phyloP scores from a whole-genome alignment of 2,113 vertebrate genomes.

The Neoarius graeffei region DNA sequence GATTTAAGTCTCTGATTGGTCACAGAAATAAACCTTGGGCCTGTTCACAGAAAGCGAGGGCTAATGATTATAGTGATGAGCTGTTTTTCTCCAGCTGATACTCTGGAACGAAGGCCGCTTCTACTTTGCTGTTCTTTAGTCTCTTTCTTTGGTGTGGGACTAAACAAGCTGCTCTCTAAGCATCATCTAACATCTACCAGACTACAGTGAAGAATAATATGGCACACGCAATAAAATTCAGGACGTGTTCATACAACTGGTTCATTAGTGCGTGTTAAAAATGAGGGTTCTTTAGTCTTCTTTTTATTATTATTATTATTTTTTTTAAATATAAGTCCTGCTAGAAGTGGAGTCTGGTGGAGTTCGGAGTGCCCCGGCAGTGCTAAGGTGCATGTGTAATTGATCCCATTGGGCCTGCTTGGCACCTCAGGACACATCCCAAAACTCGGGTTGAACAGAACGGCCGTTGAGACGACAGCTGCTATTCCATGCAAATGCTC shows the following conservation, averaged over 20 bases:
- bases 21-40: no score
- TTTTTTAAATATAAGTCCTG: conserved; percentile 46
- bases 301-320: background rate
- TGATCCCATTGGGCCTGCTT: conserved; percentile 74
- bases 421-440: conserved; percentile 58
- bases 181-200: background rate
- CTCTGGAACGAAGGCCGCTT: conserved; percentile 11
- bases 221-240: background rate
- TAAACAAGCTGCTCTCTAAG: background rate
- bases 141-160: background rate
- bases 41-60: conserved; percentile 52
- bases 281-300: conserved; percentile 8
- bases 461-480: conserved; percentile 67
- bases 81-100: conserved; percentile 43
- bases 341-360: conserved; percentile 33
- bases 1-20: no score
- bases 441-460: conserved; percentile 65
- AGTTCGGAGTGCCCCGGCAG: conserved; percentile 30
- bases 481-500: conserved; percentile 63
- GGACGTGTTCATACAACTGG: background rate
- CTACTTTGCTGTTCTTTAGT: conserved; percentile 5
- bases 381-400: conserved; percentile 69
- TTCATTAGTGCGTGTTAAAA: conserved; percentile 1
- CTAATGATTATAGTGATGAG: conserved; percentile 69
- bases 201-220: background rate